Evolutionary conservation across 2,113 vertebrate genomes (phyloP), one percentile per base, ranked within the genome.

Genomic region (Sterrhoptilus dennistouni): DNA sequence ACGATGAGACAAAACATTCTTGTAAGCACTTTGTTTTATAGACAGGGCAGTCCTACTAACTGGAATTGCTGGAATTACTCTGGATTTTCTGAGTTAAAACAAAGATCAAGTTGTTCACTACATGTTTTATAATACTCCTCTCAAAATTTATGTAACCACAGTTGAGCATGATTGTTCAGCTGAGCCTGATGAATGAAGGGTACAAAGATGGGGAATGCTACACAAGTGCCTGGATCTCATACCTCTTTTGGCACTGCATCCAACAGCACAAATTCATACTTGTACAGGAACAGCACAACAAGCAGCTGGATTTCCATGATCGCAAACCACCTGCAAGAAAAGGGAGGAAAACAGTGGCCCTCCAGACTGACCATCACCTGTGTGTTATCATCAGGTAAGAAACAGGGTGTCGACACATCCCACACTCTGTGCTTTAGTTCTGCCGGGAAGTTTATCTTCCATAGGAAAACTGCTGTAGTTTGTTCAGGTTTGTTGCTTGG

Each of bases 231-330:
- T 6, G 17, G 38, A 61, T 69, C 44, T 77, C 91, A 96, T 96
- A 98, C 98, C 96, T 98, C 97, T 75, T 98, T 98, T 71, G 98
- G 98, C 74, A 98, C 61, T 35, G 97, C 93, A 89, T 98, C 98
- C 97, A 98, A 92, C 80, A 98, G 97, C 49, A 85, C 93, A 93
- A 98, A 98, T 35, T 98, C 95, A 42, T 98, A 99, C 93, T 98
- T 98, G 91, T 98, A 96, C 25, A 99, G 97, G 63, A 98, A 95
- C 36, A 99, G 95, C 90, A 97, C 88, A 53, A 98, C 45, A 0
- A 97, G 94, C 94, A 98, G 85, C 85, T 99, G 98, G 91, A 98
- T 97, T 90, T 98, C 98, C 97, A 98, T 97, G 74, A 99, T 85
- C 3, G 98, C 98, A 91, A 98, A 98, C 98, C 98, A 99, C 90